phyloP scores from a whole-genome alignment of 2,797 vertebrate genomes.

The Garrulus glandarius region DNA sequence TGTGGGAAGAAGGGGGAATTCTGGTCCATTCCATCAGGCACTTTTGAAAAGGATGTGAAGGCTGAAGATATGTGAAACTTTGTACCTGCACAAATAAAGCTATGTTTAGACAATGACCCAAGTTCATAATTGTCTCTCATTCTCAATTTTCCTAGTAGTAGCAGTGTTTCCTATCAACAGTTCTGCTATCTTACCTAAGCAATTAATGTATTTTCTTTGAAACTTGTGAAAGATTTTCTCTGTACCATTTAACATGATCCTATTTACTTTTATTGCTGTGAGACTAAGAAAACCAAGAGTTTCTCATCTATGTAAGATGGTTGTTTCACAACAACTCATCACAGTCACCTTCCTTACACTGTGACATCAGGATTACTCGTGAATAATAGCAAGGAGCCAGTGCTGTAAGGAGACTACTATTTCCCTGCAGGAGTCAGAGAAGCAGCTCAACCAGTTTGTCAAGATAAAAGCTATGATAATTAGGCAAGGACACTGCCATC shows the following conservation, averaged over 20 bases:
- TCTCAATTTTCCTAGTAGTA: neutral
- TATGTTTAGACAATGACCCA: neutral
- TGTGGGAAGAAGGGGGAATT: neutral
- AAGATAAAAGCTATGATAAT: neutral
- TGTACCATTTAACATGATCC: neutral
- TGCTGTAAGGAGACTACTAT: neutral
- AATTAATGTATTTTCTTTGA: neutral
- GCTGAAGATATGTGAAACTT: neutral
- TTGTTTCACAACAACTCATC: neutral
- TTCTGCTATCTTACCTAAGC: neutral
- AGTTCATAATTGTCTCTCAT: neutral
- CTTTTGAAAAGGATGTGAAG: neutral
- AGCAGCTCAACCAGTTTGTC: conserved; percentile 17
- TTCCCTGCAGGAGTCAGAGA: neutral
- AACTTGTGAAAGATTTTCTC: neutral
- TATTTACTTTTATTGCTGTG: neutral
- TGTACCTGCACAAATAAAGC: neutral
- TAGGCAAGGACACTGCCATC: neutral
- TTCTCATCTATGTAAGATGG: neutral
- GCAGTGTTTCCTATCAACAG: neutral
- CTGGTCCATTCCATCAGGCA: neutral
- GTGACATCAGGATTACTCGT: neutral
- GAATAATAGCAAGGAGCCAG: neutral
- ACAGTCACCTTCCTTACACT: neutral
- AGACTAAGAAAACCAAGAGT: neutral